Conservation (phyloP, 2,888 invertebrate genomes). For the Autographa gamma region DNA sequence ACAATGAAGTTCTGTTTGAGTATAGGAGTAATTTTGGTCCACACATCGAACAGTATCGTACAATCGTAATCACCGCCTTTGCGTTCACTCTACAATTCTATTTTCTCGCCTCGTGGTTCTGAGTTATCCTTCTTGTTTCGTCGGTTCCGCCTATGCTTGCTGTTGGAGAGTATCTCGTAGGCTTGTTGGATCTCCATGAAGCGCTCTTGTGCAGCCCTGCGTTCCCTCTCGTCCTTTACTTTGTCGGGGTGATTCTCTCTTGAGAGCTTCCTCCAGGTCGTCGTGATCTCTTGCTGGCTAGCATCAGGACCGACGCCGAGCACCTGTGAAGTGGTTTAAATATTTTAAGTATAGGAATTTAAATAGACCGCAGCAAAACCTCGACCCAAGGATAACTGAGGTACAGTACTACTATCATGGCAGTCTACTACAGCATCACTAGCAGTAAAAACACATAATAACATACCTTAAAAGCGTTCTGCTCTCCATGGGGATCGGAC, state of each 20-base stretch:
- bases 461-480: constrained; percentile 94
- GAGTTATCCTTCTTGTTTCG: constrained; percentile 92
- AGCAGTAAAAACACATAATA: not conserved
- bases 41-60: not conserved
- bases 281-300: constrained; percentile 95
- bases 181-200: constrained; percentile 98
- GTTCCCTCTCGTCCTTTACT: constrained; percentile 92
- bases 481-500: constrained; percentile 96
- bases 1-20: not conserved
- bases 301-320: constrained; percentile 94
- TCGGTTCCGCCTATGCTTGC: constrained; percentile 92
- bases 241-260: constrained; percentile 97
- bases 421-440: too few species aligned
- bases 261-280: constrained; percentile 94
- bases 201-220: constrained; percentile 93
- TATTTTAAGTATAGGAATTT: too few species aligned
- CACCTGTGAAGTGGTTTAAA: constrained; percentile 82
- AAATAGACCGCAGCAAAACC: too few species aligned
- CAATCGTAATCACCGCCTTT: constrained; percentile 14
- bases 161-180: constrained; percentile 95
- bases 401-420: too few species aligned
- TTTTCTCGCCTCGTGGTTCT: constrained; percentile 65
- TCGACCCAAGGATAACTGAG: too few species aligned
- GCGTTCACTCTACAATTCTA: constrained; percentile 50
- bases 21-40: not conserved